Conservation (phyloP, 2,113 vertebrate genomes). For the Aptenodytes forsteri region DNA sequence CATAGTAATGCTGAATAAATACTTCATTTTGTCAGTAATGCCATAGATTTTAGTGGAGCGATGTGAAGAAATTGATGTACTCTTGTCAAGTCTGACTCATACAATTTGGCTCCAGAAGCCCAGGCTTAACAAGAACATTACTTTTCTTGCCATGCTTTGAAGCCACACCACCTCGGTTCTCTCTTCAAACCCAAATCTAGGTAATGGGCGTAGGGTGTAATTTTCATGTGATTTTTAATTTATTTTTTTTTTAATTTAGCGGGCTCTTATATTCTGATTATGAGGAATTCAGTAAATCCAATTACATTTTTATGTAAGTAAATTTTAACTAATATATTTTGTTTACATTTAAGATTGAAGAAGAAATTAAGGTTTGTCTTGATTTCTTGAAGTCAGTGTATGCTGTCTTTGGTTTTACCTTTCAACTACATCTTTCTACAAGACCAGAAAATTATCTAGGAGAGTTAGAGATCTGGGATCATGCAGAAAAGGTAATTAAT, state of each 20-base stretch:
- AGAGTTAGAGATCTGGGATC: slow-evolving; percentile 85
- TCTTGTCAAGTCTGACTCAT: neutral
- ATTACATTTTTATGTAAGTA: neutral
- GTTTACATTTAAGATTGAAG: slow-evolving; percentile 82
- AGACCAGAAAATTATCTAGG: slow-evolving; percentile 91
- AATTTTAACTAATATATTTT: neutral
- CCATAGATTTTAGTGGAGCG: neutral
- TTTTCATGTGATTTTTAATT: neutral
- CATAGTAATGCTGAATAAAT: neutral
- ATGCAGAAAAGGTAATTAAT: slow-evolving; percentile 86
- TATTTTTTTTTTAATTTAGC: neutral
- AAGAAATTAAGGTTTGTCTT: slow-evolving; percentile 91
- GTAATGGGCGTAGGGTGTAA: neutral
- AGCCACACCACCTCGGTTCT: neutral
- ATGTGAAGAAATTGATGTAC: neutral
- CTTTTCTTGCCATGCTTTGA: neutral
- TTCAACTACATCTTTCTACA: slow-evolving; percentile 92
- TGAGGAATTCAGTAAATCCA: neutral
- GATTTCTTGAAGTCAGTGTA: slow-evolving; percentile 91
- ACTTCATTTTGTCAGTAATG: neutral
- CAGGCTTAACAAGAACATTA: neutral
- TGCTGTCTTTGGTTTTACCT: slow-evolving; percentile 89
- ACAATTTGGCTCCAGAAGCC: neutral
- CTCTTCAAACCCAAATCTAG: neutral
- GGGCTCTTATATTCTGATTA: neutral